phyloP scores from a whole-genome alignment of 2,797 vertebrate genomes.

The Sebastes matsubarae region DNA sequence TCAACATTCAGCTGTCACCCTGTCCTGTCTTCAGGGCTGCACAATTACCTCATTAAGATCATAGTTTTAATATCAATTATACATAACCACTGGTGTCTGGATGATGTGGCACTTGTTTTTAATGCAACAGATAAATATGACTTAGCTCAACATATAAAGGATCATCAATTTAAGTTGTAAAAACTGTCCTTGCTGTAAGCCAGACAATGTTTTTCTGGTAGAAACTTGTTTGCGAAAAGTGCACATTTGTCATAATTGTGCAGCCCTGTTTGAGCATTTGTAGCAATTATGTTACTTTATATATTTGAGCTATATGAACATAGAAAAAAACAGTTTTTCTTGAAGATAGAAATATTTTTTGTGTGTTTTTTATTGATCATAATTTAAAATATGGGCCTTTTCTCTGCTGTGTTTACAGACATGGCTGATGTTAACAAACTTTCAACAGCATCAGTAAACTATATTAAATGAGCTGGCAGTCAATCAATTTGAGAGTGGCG shows the following conservation, averaged over 20 bases:
- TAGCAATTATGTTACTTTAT: background rate
- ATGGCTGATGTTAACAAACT: background rate
- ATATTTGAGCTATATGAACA: background rate
- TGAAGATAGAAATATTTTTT: background rate
- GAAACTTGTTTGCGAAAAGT: background rate
- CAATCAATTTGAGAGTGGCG: background rate
- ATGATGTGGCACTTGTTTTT: background rate
- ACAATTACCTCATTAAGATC: background rate
- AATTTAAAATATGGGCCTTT: background rate
- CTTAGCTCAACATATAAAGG: background rate
- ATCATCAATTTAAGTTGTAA: background rate
- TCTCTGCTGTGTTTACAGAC: background rate
- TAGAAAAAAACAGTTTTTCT: background rate
- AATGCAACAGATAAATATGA: background rate
- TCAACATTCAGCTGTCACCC: slow-evolving; percentile 53
- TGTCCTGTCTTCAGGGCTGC: slow-evolving; percentile 13
- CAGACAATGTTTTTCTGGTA: background rate
- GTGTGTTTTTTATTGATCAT: background rate
- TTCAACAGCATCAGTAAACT: background rate
- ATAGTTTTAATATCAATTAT: background rate
- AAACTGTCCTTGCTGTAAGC: background rate
- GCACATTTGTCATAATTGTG: background rate
- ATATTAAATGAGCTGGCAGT: background rate
- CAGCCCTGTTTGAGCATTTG: background rate
- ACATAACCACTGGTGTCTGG: background rate